Evolutionary conservation across 2,797 vertebrate genomes (phyloP).

Genomic region (Melanotaenia nigrans): DNA sequence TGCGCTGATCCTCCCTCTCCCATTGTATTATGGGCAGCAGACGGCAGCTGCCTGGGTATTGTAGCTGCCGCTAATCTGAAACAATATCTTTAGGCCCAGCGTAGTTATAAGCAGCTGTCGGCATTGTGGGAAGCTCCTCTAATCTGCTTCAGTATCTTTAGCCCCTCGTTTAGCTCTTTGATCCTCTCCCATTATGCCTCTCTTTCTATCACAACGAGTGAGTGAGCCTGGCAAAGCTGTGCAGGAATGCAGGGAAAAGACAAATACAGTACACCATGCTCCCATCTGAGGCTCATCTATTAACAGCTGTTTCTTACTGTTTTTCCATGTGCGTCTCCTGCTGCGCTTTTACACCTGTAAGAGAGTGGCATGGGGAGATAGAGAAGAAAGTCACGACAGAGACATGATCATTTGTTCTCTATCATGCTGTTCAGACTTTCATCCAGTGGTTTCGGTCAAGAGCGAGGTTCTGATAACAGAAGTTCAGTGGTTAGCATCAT

Average conservation of each 20-base stretch:
- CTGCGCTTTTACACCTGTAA: slow-evolving; percentile 32
- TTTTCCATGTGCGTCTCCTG: neutral
- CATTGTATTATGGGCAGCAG: slow-evolving; percentile 83
- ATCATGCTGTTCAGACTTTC: slow-evolving; percentile 12
- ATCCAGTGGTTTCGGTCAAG: slow-evolving; percentile 11
- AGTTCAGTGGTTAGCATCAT: slow-evolving; percentile 24
- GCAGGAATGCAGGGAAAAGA: slow-evolving; percentile 56
- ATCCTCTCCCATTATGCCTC: slow-evolving; percentile 80
- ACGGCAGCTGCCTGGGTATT: slow-evolving; percentile 80
- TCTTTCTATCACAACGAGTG: slow-evolving; percentile 55
- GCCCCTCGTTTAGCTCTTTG: slow-evolving; percentile 81
- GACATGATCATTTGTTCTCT: slow-evolving; percentile 14
- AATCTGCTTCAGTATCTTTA: slow-evolving; percentile 84
- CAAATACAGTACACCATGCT: slow-evolving; percentile 3
- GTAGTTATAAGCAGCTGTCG: slow-evolving; percentile 81
- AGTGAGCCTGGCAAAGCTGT: slow-evolving; percentile 63
- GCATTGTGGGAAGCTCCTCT: slow-evolving; percentile 78
- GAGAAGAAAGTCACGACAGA: neutral
- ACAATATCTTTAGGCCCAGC: slow-evolving; percentile 76
- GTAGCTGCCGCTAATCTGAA: slow-evolving; percentile 76
- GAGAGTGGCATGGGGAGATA: slow-evolving; percentile 1
- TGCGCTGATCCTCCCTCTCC: slow-evolving; percentile 73
- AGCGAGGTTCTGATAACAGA: slow-evolving; percentile 8
- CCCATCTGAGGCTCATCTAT: slow-evolving; percentile 47
- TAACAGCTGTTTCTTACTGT: slow-evolving; percentile 63